These are phyloP conservation scores for Cryptophagus acutangulus DNA, from an alignment of 2,888 invertebrate species.

Conservation along the genomic window DNA sequence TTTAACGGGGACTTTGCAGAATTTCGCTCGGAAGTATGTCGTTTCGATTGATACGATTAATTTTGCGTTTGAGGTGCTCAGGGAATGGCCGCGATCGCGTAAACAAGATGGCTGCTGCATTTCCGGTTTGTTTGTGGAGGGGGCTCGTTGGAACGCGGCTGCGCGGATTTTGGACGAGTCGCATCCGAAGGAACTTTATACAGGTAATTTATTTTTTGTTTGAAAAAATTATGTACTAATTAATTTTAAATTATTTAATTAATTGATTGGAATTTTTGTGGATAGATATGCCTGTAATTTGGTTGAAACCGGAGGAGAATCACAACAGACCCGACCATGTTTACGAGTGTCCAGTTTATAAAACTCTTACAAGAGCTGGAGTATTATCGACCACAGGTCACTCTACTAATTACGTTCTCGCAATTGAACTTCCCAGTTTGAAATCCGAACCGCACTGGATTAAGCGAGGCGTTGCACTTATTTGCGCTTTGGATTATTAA, in stretches of 20 bases:
- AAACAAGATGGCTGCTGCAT: constrained; percentile 61
- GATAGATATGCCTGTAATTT: constrained; percentile 64
- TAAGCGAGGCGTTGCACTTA: constrained; percentile 57
- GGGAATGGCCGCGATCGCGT: constrained; percentile 47
- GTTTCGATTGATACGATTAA: constrained; percentile 70
- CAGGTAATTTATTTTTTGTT: constrained; percentile 47
- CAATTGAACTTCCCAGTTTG: constrained; percentile 57
- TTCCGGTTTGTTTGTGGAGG: constrained; percentile 68
- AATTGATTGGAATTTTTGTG: constrained; percentile 12
- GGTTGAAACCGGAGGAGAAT: constrained; percentile 63
- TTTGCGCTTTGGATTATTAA: constrained; percentile 54
- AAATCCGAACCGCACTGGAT: constrained; percentile 58
- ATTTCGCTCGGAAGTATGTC: constrained; percentile 71
- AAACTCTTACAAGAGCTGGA: constrained; percentile 60
- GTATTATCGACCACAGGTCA: constrained; percentile 64
- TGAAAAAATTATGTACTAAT: background rate
- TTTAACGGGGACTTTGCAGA: constrained; percentile 76
- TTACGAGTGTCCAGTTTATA: constrained; percentile 62
- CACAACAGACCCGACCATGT: constrained; percentile 51
- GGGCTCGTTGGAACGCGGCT: constrained; percentile 67
- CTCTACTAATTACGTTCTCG: constrained; percentile 63
- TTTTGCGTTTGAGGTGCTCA: constrained; percentile 57
- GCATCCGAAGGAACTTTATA: constrained; percentile 64
- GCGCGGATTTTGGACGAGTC: constrained; percentile 57
- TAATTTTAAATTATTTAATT: constrained; percentile 3